These are phyloP conservation scores for Pithecia hirsuta DNA, from an alignment of 2,797 vertebrate genomes.

Conservation along the genomic window DNA sequence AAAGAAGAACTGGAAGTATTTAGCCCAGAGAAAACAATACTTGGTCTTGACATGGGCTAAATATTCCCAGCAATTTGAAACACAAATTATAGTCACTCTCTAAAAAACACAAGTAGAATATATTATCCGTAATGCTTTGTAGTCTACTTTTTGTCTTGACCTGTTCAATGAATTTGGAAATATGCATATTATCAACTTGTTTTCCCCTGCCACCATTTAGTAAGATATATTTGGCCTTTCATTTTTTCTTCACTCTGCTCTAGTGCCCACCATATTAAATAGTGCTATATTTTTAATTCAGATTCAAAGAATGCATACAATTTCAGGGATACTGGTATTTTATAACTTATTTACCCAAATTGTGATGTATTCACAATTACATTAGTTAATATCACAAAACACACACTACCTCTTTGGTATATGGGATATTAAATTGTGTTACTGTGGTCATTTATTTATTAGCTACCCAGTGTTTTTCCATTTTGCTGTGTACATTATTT, in stretches of 20 bases:
- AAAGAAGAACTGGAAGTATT: neutral
- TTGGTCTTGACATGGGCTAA: neutral
- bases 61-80: neutral
- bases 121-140: neutral
- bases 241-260: neutral
- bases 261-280: neutral
- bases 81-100: neutral
- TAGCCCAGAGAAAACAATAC: neutral
- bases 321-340: constrained; percentile 17
- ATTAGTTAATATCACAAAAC: constrained; percentile 75
- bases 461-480: constrained; percentile 61
- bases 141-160: neutral
- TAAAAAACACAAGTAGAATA: neutral
- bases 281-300: constrained; percentile 42
- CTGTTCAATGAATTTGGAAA: constrained; percentile 10
- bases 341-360: constrained; percentile 10
- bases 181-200: neutral
- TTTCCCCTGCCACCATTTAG: neutral
- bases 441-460: constrained; percentile 54
- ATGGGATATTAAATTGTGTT: constrained; percentile 53
- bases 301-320: neutral
- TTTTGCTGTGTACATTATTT: constrained; percentile 71
- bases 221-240: constrained; percentile 7
- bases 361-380: constrained; percentile 61
- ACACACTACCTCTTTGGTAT: constrained; percentile 58